These are phyloP conservation scores for Mormyrops boulengeri DNA, from an alignment of 2,797 vertebrate genomes.

Conservation along the genomic window DNA sequence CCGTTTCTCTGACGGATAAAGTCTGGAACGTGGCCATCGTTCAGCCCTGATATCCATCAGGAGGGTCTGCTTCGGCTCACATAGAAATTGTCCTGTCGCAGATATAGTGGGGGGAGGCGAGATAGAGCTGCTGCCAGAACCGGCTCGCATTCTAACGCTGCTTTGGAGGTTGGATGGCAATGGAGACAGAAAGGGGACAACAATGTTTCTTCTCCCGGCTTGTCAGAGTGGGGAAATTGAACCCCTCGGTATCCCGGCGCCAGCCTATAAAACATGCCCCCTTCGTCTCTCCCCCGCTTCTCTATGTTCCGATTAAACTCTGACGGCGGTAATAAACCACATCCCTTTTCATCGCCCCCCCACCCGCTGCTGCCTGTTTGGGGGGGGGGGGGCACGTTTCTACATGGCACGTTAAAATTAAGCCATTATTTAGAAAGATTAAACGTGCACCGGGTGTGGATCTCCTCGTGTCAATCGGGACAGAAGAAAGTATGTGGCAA, in stretches of 20 bases:
- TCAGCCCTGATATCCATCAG: slow-evolving; percentile 19
- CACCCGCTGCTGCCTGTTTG: too few relatives aligned
- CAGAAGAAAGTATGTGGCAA: too few relatives aligned
- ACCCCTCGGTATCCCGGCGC: not conserved
- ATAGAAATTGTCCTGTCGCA: slow-evolving; percentile 18
- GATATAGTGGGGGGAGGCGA: not conserved
- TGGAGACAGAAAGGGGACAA: not conserved
- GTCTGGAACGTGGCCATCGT: slow-evolving; percentile 5
- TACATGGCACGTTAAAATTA: not conserved
- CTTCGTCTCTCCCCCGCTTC: not conserved
- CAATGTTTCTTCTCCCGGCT: slow-evolving; percentile 4
- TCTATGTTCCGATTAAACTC: slow-evolving; percentile 13
- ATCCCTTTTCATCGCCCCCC: not conserved
- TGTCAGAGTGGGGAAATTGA: slow-evolving; percentile 13
- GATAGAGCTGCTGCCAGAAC: not conserved
- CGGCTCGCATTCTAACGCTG: slow-evolving; percentile 17
- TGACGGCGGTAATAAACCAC: not conserved
- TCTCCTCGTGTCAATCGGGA: not conserved
- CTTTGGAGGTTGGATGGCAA: slow-evolving; percentile 14
- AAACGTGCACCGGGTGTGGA: not conserved
- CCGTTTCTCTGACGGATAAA: slow-evolving; percentile 23
- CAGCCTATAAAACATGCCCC: slow-evolving; percentile 5
- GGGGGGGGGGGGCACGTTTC: not conserved
- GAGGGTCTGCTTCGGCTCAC: slow-evolving; percentile 17
- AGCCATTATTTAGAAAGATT: not conserved